Evolutionary conservation across 64 coral and sea anemone species (phyloP).

Genomic region (Orbicella faveolata): DNA sequence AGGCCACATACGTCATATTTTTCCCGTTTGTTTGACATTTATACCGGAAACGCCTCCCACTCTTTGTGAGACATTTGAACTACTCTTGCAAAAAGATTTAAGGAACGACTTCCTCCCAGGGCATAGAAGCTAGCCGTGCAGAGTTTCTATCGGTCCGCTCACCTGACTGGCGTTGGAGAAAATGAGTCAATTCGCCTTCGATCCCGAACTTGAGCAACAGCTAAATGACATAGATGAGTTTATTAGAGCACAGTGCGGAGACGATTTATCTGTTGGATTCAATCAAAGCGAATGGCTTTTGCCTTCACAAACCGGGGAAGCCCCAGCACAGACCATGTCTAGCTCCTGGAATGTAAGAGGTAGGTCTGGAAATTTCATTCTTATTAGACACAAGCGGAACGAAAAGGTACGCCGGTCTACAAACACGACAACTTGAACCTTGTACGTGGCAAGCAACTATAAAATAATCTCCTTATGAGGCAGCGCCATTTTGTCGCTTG

Average conservation of each 20-base stretch:
- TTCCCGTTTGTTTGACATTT: constrained; percentile 26
- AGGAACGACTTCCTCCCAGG: constrained; percentile 46
- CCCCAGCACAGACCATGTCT: background rate
- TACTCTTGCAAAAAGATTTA: constrained; percentile 34
- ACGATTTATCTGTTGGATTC: constrained; percentile 27
- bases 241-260: constrained; percentile 26
- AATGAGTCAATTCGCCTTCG: constrained; percentile 43
- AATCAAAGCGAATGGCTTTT: constrained; percentile 49
- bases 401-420: background rate
- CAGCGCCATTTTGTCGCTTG: background rate
- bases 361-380: constrained; percentile 12
- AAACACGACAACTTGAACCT: background rate
- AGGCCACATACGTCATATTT: constrained; percentile 35
- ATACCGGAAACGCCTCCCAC: constrained; percentile 38
- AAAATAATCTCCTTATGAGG: background rate
- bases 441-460: background rate
- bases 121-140: background rate
- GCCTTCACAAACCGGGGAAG: constrained; percentile 42
- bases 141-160: background rate
- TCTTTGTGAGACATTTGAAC: background rate
- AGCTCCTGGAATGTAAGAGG: constrained; percentile 24
- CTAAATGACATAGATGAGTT: constrained; percentile 46
- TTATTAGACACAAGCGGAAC: constrained; percentile 13
- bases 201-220: constrained; percentile 41
- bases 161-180: constrained; percentile 7